Conservation (phyloP, 2,113 vertebrate species). For the Hippocampus mohnikei region DNA sequence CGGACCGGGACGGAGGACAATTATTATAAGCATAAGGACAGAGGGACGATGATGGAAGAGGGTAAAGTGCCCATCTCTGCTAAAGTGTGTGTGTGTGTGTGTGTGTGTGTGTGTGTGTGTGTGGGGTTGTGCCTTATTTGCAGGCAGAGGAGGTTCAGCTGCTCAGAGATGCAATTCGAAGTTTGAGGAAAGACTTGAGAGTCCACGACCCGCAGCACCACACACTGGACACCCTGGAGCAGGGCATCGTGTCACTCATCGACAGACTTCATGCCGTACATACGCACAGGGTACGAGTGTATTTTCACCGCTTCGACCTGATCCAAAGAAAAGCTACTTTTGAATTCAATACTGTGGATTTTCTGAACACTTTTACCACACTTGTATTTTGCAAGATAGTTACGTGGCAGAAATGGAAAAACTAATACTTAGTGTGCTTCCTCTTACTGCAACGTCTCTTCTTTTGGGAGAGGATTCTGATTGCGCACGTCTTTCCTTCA, state of each 20-base stretch:
- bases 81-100: not conserved
- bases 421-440: no score
- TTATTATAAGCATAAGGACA: no score
- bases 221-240: slow-evolving; percentile 96
- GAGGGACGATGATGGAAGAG: no score
- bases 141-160: slow-evolving; percentile 90
- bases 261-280: slow-evolving; percentile 83
- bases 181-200: slow-evolving; percentile 89
- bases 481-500: not conserved
- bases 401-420: no score
- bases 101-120: not conserved
- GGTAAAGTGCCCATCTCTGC: no score
- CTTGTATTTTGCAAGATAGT: no score
- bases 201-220: slow-evolving; percentile 95
- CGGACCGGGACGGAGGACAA: no score
- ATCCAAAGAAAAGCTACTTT: not conserved
- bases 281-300: slow-evolving; percentile 74
- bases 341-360: not conserved
- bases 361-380: not conserved
- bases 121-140: slow-evolving; percentile 19
- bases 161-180: slow-evolving; percentile 86
- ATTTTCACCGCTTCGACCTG: not conserved
- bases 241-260: slow-evolving; percentile 90
- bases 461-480: no score
- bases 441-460: no score